These are phyloP conservation scores for Smittia aterrima DNA, from an alignment of 2,888 invertebrate species.

Conservation along the genomic window DNA sequence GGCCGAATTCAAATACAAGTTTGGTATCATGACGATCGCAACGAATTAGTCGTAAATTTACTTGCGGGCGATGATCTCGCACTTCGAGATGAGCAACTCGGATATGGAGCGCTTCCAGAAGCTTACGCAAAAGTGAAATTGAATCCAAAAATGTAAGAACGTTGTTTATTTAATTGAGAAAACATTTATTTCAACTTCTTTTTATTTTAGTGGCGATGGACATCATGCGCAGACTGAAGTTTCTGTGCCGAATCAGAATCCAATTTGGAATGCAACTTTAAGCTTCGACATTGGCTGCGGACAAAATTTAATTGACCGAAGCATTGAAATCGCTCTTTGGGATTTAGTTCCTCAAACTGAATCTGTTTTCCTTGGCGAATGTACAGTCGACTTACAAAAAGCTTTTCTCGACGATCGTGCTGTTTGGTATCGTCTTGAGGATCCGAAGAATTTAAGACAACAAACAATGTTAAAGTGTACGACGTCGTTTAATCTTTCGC, in stretches of 20 bases:
- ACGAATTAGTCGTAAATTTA: slow-evolving; percentile 79
- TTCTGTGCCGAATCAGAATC: slow-evolving; percentile 81
- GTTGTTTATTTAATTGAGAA: neutral
- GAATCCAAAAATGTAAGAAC: slow-evolving; percentile 71
- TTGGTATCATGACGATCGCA: slow-evolving; percentile 81
- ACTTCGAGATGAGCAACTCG: slow-evolving; percentile 69
- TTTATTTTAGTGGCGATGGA: slow-evolving; percentile 65
- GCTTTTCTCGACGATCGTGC: slow-evolving; percentile 85
- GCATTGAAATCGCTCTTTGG: slow-evolving; percentile 85
- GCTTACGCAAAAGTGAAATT: slow-evolving; percentile 81
- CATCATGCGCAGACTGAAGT: slow-evolving; percentile 79
- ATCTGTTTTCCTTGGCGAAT: slow-evolving; percentile 77
- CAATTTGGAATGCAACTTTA: slow-evolving; percentile 90
- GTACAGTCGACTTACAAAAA: slow-evolving; percentile 64
- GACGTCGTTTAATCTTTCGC: slow-evolving; percentile 71
- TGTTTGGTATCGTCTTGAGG: slow-evolving; percentile 86
- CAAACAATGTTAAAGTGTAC: slow-evolving; percentile 54
- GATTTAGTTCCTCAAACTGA: slow-evolving; percentile 81
- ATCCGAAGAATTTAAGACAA: slow-evolving; percentile 66
- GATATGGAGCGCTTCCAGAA: slow-evolving; percentile 75
- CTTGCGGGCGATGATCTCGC: slow-evolving; percentile 84
- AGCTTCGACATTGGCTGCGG: slow-evolving; percentile 77
- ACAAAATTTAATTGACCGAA: slow-evolving; percentile 74
- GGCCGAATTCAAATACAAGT: slow-evolving; percentile 85
- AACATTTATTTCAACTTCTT: neutral